Conservation (phyloP, 2,888 invertebrate species). For the Spilosoma lubricipeda region DNA sequence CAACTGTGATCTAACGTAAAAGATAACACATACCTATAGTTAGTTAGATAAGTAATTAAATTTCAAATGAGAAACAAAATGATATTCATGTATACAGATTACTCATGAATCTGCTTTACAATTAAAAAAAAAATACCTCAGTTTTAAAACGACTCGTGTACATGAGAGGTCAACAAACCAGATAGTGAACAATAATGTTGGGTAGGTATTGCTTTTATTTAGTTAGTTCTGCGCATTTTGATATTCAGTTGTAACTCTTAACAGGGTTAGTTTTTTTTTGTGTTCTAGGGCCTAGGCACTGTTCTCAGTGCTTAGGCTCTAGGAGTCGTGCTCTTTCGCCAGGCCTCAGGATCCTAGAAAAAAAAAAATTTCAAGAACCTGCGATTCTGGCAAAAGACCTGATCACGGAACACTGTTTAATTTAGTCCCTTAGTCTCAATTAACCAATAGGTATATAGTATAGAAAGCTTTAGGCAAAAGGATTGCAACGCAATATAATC, state of each 20-base stretch:
- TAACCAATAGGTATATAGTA: too few species aligned
- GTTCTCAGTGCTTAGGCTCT: background rate
- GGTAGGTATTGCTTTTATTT: constrained; percentile 8
- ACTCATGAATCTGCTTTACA: constrained; percentile 2
- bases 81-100: constrained; percentile 6
- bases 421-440: too few species aligned
- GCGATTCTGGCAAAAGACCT: too few species aligned
- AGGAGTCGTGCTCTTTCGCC: too few species aligned
- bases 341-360: too few species aligned
- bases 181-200: constrained; percentile 4
- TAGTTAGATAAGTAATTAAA: constrained; percentile 4
- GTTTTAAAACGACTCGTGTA: constrained; percentile 23
- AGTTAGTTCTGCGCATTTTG: constrained; percentile 9
- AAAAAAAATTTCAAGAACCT: too few species aligned
- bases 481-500: too few species aligned
- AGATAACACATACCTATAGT: background rate
- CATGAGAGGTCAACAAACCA: constrained; percentile 17
- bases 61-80: constrained; percentile 6
- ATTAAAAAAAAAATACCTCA: constrained; percentile 1
- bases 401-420: too few species aligned
- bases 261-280: background rate
- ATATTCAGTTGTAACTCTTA: background rate
- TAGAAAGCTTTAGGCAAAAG: too few species aligned
- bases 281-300: background rate
- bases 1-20: background rate